Evolutionary conservation across 1,140 invertebrate species (phyloP).

Genomic region (Megalopta genalis): DNA sequence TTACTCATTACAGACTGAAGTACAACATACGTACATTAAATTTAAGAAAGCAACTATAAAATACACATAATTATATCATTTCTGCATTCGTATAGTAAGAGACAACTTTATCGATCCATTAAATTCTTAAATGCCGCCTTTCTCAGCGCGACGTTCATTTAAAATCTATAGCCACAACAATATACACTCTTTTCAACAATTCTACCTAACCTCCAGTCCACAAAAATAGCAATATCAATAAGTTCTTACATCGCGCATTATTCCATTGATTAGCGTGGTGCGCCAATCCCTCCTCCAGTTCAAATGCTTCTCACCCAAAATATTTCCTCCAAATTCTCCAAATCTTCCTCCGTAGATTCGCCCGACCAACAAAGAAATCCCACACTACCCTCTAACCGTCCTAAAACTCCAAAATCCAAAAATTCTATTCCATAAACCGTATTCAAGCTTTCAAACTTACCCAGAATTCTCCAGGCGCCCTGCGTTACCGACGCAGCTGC

Average conservation of each 20-base stretch:
- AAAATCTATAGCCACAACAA: neutral
- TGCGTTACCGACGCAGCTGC: slow-evolving; percentile 7
- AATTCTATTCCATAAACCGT: no score
- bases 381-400: rapidly evolving
- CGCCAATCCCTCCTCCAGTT: neutral
- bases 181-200: neutral
- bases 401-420: neutral
- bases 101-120: neutral
- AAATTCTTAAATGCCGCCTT: neutral
- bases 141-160: neutral
- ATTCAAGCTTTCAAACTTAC: neutral
- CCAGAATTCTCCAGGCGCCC: neutral
- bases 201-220: neutral
- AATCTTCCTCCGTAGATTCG: neutral
- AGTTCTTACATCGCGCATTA: neutral
- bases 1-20: neutral
- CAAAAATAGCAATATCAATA: neutral
- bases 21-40: neutral
- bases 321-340: neutral
- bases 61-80: neutral
- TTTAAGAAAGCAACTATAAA: neutral
- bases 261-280: slow-evolving; percentile 16
- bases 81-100: neutral
- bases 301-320: neutral
- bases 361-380: no score